Evolutionary conservation across 2,113 vertebrate genomes (phyloP).

Genomic region (Ceyx margarethae): DNA sequence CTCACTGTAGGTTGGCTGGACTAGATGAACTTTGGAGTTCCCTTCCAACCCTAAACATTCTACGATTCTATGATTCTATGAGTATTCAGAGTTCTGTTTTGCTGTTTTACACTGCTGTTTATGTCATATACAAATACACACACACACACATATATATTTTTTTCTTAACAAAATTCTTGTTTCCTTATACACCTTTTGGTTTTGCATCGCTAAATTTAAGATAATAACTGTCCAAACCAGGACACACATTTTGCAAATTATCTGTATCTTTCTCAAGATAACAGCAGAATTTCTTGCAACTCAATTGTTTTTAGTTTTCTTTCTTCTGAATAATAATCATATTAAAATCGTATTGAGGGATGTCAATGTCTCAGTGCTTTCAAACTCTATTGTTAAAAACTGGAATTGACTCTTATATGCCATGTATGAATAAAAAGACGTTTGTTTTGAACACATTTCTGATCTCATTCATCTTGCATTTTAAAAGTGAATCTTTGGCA

Average conservation of each 20-base stretch:
- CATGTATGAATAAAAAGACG: not conserved
- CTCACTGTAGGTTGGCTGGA: no score
- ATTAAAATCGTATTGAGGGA: not conserved
- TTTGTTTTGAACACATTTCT: not conserved
- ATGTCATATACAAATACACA: no score
- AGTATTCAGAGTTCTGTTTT: no score
- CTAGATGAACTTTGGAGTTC: no score
- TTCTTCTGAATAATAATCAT: not conserved
- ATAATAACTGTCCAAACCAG: no score
- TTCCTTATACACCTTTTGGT: no score
- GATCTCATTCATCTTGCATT: not conserved
- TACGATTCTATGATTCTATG: no score
- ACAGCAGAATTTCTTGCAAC: not conserved
- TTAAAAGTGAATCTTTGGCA: not conserved
- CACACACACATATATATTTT: no score
- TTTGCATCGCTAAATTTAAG: no score
- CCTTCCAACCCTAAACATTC: no score
- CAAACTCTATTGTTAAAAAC: not conserved
- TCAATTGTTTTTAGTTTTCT: not conserved
- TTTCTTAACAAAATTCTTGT: no score
- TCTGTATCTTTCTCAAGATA: not conserved
- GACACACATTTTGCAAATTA: not conserved
- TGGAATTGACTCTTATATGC: accelerated
- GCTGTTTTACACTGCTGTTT: no score
- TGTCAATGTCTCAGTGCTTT: not conserved